These are phyloP conservation scores for Hylomyscus alleni DNA, from an alignment of 2,797 vertebrate species.

Conservation along the genomic window DNA sequence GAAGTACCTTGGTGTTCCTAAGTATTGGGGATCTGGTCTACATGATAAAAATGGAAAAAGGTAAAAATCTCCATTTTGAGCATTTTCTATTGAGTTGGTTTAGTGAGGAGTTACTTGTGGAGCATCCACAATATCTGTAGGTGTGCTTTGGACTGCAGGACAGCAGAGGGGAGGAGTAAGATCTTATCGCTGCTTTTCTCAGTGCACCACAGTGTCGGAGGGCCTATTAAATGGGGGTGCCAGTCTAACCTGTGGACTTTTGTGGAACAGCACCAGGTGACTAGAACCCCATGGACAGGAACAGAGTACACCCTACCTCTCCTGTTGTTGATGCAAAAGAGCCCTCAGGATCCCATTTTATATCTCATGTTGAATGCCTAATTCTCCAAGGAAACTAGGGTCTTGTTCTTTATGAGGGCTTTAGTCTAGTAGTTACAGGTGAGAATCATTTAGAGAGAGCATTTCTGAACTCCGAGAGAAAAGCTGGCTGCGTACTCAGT, in stretches of 20 bases:
- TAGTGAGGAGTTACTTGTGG: not conserved
- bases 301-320: not conserved
- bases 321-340: not conserved
- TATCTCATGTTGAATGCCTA: not conserved
- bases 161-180: not conserved
- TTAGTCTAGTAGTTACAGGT: not conserved
- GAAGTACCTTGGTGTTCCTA: conserved; percentile 96
- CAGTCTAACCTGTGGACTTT: not conserved
- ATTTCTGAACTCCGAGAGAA: not conserved
- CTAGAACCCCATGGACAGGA: not conserved
- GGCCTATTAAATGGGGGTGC: not conserved
- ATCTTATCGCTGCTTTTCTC: too few species aligned
- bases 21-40: conserved; percentile 97
- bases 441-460: not conserved
- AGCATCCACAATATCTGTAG: not conserved
- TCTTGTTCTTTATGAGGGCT: not conserved
- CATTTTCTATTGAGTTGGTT: not conserved
- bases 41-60: conserved; percentile 94
- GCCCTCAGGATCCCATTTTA: not conserved
- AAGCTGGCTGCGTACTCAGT: not conserved
- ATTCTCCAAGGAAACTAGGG: not conserved
- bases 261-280: not conserved
- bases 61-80: conserved; percentile 85
- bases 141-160: not conserved
- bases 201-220: not conserved